Evolutionary conservation across 2,113 vertebrate genomes (phyloP).

Genomic region (Anguilla rostrata): DNA sequence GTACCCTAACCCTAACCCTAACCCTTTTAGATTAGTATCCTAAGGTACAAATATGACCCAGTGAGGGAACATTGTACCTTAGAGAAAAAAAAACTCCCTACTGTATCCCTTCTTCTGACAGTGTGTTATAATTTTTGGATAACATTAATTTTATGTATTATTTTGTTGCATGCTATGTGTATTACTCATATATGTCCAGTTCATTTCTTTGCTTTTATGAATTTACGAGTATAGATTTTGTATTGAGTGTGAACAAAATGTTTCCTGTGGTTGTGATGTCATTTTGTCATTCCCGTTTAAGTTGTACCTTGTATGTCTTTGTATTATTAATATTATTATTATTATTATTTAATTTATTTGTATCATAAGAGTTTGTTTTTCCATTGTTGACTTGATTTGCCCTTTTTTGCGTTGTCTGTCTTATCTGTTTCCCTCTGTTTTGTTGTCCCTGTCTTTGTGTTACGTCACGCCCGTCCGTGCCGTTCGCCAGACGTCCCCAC

Average conservation of each 20-base stretch:
- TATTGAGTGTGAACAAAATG: not conserved
- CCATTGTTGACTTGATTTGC: slow-evolving; percentile 21
- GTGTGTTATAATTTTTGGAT: not conserved
- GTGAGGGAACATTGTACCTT: too few relatives aligned
- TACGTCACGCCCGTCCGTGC: slow-evolving; percentile 76
- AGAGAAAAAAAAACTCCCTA: too few relatives aligned
- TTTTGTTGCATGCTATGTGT: too few relatives aligned
- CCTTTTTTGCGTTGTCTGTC: slow-evolving; percentile 41
- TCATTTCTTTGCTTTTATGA: slow-evolving; percentile 12
- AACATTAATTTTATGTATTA: too few relatives aligned
- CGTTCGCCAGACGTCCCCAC: slow-evolving; percentile 92
- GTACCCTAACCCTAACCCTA: too few relatives aligned
- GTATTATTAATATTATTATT: not conserved
- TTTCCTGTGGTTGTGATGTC: not conserved
- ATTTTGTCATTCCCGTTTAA: not conserved
- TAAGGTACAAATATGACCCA: too few relatives aligned
- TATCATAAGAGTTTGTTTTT: slow-evolving; percentile 25
- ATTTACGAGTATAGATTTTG: slow-evolving; percentile 23
- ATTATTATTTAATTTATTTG: slow-evolving; percentile 30
- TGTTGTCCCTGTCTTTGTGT: slow-evolving; percentile 66
- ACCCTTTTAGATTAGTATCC: too few relatives aligned
- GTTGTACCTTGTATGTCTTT: not conserved
- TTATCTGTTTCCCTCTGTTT: slow-evolving; percentile 67
- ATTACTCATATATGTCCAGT: too few relatives aligned
- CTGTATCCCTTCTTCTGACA: too few relatives aligned